Evolutionary conservation across 2,797 vertebrate genomes (phyloP), one percentile per base, ranked within the genome.

Genomic region (Botia kubotai): DNA sequence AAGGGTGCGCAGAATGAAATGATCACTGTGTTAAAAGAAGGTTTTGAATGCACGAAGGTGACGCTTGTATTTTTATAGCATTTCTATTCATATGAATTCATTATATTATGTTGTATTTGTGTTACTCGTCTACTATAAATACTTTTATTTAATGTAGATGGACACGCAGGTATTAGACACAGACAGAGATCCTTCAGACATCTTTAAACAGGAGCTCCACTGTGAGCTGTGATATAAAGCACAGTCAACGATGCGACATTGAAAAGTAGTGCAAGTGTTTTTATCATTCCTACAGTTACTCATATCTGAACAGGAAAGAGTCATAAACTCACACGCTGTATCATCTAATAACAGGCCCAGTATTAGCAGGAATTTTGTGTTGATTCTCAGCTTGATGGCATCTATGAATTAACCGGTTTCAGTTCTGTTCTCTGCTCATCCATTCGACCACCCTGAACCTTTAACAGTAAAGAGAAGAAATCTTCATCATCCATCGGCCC

Each of bases 401-500:
- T 16, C 21, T 43, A 19, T 33, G 26, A 79, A 62, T 39, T 23
- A 29, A 7, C 55, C 0, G 72, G 52, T 6, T 75, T 81, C 5
- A 95, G 90, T 81, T 92, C 89, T 23, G 94, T 95, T 86, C 96
- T 93, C 90, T 97, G 96, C 85, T 97, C 95, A 3, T 97, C 96
- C 93, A 96, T 95, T 69, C 95, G 92, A 0, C 95, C 95, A 0
- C 95, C 95, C 86, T 97, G 96, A 87, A 97, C 95, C 88, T 90
- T 94, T 86, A 96, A 91, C 75, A 97, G 91, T 84, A 97, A 84
- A 63, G 96, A 96, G 90, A 96, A 95, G 89, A 97, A 96, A 83
- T 96, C 95, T 70, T 96, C 95, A 0, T 96, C 96, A 0, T 95
- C 95, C 90, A 96, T 95, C 53, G 95, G 95, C 0, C 95, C 93